Conservation (phyloP, 2,113 vertebrate species). For the Tetrax tetrax region DNA sequence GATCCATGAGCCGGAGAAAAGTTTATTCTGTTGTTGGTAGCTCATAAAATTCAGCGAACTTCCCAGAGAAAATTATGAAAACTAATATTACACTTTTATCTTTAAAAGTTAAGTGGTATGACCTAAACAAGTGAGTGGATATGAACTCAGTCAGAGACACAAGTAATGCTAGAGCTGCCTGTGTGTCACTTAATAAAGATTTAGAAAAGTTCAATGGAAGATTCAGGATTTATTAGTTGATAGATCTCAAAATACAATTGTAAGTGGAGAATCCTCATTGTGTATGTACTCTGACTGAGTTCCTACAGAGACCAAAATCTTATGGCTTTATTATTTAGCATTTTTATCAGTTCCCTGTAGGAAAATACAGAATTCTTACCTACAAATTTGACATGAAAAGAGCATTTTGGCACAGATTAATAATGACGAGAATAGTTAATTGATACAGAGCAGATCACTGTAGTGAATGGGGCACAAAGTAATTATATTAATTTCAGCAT, state of each 20-base stretch:
- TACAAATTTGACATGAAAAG: neutral
- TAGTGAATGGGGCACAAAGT: neutral
- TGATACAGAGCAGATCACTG: neutral
- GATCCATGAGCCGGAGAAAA: neutral
- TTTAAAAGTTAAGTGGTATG: neutral
- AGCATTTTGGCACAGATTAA: neutral
- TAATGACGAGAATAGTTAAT: neutral
- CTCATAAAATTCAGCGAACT: neutral
- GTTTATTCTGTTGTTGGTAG: neutral
- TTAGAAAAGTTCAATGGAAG: neutral
- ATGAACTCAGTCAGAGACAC: neutral
- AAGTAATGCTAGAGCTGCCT: neutral
- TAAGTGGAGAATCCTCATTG: neutral
- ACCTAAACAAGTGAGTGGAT: neutral
- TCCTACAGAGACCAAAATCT: neutral
- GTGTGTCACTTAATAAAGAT: neutral
- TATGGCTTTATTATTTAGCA: neutral
- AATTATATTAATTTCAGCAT: neutral
- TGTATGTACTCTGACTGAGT: neutral
- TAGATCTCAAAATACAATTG: neutral
- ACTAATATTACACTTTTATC: neutral
- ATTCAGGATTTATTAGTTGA: neutral
- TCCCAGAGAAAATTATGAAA: neutral
- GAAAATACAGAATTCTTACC: neutral
- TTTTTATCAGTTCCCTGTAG: neutral